These are phyloP conservation scores for Noctua janthe DNA, from an alignment of 2,888 invertebrate species.

Conservation along the genomic window DNA sequence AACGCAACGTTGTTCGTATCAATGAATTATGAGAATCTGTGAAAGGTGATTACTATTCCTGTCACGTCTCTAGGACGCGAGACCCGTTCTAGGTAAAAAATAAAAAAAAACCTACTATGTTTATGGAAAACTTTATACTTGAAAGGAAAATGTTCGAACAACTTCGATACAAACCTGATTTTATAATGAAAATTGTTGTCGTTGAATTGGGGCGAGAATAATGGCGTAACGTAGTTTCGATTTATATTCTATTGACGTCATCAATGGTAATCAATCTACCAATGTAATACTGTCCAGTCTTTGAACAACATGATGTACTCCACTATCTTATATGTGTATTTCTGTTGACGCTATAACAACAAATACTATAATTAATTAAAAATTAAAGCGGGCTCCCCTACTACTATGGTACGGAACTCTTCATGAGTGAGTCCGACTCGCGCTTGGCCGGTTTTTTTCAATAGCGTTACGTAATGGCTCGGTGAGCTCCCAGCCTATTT, in stretches of 20 bases:
- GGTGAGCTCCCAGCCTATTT: conserved; percentile 23
- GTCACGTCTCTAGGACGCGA: not conserved
- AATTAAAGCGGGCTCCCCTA: too few relatives aligned
- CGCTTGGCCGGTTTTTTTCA: conserved; percentile 46
- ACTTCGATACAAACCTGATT: not conserved
- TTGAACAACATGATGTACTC: not conserved
- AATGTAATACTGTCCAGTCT: not conserved
- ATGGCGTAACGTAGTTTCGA: not conserved
- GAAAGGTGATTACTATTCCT: too few relatives aligned
- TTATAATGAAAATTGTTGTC: not conserved
- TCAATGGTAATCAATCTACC: not conserved
- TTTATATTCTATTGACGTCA: conserved; percentile 9
- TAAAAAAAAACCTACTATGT: not conserved
- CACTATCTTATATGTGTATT: not conserved
- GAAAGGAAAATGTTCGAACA: not conserved
- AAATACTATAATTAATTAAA: too few relatives aligned
- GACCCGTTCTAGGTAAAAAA: too few relatives aligned
- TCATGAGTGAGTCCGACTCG: too few relatives aligned
- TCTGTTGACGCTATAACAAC: too few relatives aligned
- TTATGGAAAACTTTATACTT: not conserved
- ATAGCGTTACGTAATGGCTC: conserved; percentile 46
- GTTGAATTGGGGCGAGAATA: not conserved
- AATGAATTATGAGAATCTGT: not conserved
- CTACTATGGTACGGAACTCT: too few relatives aligned
- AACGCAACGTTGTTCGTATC: too few relatives aligned